Percentiles rank a stretch among this genome's conserved stretches.
phyloP scores from a whole-genome alignment of 2,888 invertebrate genomes.

The Agrilus biguttatus region DNA sequence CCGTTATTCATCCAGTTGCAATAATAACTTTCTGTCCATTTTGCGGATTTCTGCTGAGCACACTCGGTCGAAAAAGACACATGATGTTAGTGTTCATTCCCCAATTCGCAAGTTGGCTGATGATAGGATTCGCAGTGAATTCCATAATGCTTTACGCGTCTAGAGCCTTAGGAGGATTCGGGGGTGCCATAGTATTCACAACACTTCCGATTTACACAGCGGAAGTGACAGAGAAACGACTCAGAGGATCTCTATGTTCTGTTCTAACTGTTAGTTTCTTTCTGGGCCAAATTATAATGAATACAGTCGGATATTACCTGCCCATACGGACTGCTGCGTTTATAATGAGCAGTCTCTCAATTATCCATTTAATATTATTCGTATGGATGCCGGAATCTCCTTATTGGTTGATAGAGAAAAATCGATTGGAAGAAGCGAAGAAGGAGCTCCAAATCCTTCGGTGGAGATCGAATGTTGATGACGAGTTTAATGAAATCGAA shows the following conservation, averaged over 20 bases:
- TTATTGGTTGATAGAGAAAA: constrained; percentile 19
- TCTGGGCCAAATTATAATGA: constrained; percentile 16
- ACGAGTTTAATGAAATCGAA: constrained; percentile 14
- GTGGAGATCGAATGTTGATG: constrained; percentile 14
- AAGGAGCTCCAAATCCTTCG: constrained; percentile 14
- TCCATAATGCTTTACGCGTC: constrained; percentile 2
- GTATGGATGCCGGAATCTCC: constrained; percentile 21
- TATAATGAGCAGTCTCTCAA: constrained; percentile 7
- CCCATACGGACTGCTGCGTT: constrained; percentile 9
- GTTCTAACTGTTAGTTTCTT: constrained; percentile 8
- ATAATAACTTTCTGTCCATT: constrained; percentile 7
- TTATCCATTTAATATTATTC: constrained; percentile 14
- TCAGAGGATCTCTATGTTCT: constrained; percentile 21
- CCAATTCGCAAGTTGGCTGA: too few relatives aligned
- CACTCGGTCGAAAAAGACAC: constrained; percentile 13
- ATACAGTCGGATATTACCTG: constrained; percentile 15
- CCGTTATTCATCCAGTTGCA: constrained; percentile 9
- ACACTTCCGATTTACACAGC: constrained; percentile 13
- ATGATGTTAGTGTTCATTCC: too few relatives aligned
- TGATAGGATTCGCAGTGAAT: too few relatives aligned
- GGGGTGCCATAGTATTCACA: constrained; percentile 15
- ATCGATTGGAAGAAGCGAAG: constrained; percentile 14
- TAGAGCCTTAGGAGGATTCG: constrained; percentile 16
- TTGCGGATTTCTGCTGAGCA: constrained; percentile 6
- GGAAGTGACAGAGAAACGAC: constrained; percentile 17